Conservation (phyloP, 2,113 vertebrate species). For the Caranx melampygus region DNA sequence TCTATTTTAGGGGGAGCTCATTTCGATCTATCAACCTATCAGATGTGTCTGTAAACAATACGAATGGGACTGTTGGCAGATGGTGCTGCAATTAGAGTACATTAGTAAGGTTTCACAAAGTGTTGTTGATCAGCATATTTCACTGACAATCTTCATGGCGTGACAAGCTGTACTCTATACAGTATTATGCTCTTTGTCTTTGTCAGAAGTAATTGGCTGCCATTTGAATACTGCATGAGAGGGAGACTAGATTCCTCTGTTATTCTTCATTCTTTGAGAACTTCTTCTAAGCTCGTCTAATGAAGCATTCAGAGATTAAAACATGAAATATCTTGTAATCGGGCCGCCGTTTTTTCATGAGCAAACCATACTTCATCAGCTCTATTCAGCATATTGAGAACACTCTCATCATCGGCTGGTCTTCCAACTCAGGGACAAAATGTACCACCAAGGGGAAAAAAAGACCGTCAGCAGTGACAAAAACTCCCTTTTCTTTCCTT, state of each 20-base stretch:
- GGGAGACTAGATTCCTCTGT: background rate
- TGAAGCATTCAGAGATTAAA: slow-evolving; percentile 55
- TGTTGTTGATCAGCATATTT: slow-evolving; percentile 50
- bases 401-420: slow-evolving; percentile 17
- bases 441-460: slow-evolving; percentile 1
- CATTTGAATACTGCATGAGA: slow-evolving; percentile 16
- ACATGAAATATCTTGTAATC: slow-evolving; percentile 35
- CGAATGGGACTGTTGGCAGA: slow-evolving; percentile 43
- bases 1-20: slow-evolving; percentile 46
- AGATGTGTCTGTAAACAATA: slow-evolving; percentile 53
- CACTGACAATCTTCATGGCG: slow-evolving; percentile 17
- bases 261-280: slow-evolving; percentile 26
- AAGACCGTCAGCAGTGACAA: slow-evolving; percentile 43
- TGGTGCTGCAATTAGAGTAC: slow-evolving; percentile 26
- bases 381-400: slow-evolving; percentile 42
- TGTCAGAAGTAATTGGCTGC: slow-evolving; percentile 52
- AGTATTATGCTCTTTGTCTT: slow-evolving; percentile 41
- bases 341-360: background rate
- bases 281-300: slow-evolving; percentile 23
- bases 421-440: slow-evolving; percentile 20
- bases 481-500: slow-evolving; percentile 39
- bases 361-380: slow-evolving; percentile 33
- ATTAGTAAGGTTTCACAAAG: slow-evolving; percentile 38
- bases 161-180: slow-evolving; percentile 12
- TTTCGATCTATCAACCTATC: slow-evolving; percentile 36